These are phyloP conservation scores for Automeris io DNA, from an alignment of 2,888 invertebrate species.

Conservation along the genomic window DNA sequence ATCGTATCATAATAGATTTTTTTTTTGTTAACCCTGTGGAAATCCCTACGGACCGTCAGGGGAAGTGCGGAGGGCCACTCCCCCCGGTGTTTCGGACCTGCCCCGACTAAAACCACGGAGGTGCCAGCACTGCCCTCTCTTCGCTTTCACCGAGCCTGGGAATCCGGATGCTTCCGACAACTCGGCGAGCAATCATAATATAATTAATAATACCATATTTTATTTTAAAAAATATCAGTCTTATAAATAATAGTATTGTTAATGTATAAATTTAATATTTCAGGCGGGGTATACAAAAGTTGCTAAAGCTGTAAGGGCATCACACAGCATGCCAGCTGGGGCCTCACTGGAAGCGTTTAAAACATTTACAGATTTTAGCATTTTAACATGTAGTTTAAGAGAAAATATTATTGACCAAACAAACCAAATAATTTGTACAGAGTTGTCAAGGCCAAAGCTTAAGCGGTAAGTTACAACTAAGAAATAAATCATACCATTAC, in stretches of 20 bases:
- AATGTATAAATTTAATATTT: slow-evolving; percentile 11
- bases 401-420: slow-evolving; percentile 74
- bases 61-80: no score
- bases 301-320: slow-evolving; percentile 81
- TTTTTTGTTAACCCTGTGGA: no score
- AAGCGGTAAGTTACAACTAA: slow-evolving; percentile 43
- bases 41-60: no score
- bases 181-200: no score
- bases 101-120: no score
- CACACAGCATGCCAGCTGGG: slow-evolving; percentile 84
- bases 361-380: slow-evolving; percentile 85
- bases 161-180: no score
- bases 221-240: not conserved
- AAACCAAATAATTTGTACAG: slow-evolving; percentile 72
- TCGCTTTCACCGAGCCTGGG: no score
- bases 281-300: slow-evolving; percentile 82
- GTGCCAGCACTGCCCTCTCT: no score
- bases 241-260: not conserved
- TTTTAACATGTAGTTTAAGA: slow-evolving; percentile 79
- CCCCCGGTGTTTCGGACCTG: no score
- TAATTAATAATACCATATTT: no score
- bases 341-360: slow-evolving; percentile 84
- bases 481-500: no score
- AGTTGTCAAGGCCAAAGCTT: slow-evolving; percentile 62
- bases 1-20: no score